A percentile compares a stretch with the other conserved stretches of the same genome.
phyloP scores from a whole-genome alignment of 2,113 vertebrate genomes.

The Archilochus colubris region DNA sequence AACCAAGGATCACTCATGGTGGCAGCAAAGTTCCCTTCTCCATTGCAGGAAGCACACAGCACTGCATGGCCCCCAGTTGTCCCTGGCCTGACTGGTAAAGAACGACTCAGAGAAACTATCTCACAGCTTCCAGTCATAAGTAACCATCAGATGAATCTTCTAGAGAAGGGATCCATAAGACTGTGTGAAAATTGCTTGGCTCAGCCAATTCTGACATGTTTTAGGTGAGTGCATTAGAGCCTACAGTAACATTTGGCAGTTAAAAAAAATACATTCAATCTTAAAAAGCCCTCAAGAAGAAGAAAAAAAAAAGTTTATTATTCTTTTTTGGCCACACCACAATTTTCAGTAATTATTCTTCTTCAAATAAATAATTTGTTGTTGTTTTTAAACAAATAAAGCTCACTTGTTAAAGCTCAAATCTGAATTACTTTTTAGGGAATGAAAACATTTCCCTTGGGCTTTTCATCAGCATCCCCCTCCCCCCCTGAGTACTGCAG shows the following conservation, averaged over 20 bases:
- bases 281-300: background rate
- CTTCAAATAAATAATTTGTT: background rate
- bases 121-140: background rate
- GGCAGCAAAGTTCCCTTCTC: background rate
- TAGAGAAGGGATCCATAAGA: background rate
- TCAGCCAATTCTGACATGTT: background rate
- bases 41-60: background rate
- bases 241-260: background rate
- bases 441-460: background rate
- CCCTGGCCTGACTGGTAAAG: background rate
- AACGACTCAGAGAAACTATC: background rate
- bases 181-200: background rate
- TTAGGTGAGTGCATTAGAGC: background rate
- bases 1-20: background rate
- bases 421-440: background rate
- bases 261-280: background rate
- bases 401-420: background rate
- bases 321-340: background rate
- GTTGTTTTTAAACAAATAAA: background rate
- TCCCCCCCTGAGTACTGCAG: background rate
- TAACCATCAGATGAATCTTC: background rate
- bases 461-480: background rate
- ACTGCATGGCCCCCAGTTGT: rapidly evolving
- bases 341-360: background rate
- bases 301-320: background rate